Evolutionary conservation across 2,113 vertebrate species (phyloP).

Genomic region (Nesogale talazaci): DNA sequence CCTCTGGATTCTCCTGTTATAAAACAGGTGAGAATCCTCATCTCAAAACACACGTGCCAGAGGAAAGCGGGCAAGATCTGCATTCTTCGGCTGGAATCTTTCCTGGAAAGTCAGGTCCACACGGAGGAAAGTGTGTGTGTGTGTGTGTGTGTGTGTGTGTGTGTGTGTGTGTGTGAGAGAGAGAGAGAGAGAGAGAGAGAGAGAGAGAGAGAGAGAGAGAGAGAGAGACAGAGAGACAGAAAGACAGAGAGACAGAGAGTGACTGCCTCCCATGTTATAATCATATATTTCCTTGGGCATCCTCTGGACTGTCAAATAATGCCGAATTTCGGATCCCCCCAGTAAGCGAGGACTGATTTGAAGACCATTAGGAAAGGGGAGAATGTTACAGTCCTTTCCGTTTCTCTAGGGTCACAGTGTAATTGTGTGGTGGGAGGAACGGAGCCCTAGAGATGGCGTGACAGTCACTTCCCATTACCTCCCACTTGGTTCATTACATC

Average conservation of each 20-base stretch:
- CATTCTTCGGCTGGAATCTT: background rate
- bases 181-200: no score
- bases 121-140: background rate
- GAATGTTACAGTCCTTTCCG: background rate
- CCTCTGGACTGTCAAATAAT: background rate
- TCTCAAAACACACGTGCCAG: background rate
- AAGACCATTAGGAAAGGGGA: conserved; percentile 49
- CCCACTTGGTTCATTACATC: conserved; percentile 52
- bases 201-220: no score
- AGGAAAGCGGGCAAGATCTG: background rate
- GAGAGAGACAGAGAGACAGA: no score
- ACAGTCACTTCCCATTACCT: conserved; percentile 77
- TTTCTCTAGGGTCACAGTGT: conserved; percentile 65
- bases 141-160: background rate
- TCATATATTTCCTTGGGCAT: background rate
- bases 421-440: conserved; percentile 62
- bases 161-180: background rate
- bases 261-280: background rate
- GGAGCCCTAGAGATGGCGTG: conserved; percentile 41
- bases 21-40: conserved; percentile 33
- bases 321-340: background rate
- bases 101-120: background rate
- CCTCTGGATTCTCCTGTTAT: background rate
- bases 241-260: no score
- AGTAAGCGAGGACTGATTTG: background rate